Percentiles rank a stretch among this genome's conserved stretches.
Evolutionary conservation across 2,888 invertebrate species (phyloP).

Genomic region (Alentia gelatinosa): DNA sequence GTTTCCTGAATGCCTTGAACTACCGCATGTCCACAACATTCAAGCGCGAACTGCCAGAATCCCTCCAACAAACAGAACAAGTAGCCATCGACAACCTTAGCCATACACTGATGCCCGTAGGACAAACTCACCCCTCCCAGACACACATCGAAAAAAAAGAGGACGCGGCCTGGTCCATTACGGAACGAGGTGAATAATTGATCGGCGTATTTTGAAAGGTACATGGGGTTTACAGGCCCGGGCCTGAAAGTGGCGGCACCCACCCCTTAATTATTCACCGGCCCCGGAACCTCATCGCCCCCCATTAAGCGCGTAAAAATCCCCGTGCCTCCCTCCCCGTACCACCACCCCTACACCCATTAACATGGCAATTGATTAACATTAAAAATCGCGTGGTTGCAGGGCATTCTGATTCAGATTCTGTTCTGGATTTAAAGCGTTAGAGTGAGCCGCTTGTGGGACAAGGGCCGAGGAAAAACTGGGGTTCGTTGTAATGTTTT

Average conservation of each 20-base stretch:
- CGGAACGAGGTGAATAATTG: constrained; percentile 15
- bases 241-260: neutral
- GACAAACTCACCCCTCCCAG: neutral
- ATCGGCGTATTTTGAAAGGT: constrained; percentile 14
- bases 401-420: neutral
- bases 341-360: neutral
- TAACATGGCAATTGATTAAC: neutral
- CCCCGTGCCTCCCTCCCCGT: too few relatives aligned
- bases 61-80: too few relatives aligned
- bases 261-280: neutral
- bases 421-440: too few relatives aligned
- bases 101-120: too few relatives aligned
- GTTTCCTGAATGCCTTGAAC: too few relatives aligned
- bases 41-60: too few relatives aligned
- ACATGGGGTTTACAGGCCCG: neutral
- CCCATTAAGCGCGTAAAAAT: neutral
- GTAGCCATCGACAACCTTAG: too few relatives aligned
- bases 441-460: too few relatives aligned
- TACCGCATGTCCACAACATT: too few relatives aligned
- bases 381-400: neutral
- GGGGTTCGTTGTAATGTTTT: neutral
- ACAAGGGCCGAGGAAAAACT: neutral
- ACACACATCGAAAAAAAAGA: neutral
- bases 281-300: neutral
- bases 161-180: neutral